Evolutionary conservation across 2,888 invertebrate species (phyloP).

Genomic region (Eremobia ochroleuca): DNA sequence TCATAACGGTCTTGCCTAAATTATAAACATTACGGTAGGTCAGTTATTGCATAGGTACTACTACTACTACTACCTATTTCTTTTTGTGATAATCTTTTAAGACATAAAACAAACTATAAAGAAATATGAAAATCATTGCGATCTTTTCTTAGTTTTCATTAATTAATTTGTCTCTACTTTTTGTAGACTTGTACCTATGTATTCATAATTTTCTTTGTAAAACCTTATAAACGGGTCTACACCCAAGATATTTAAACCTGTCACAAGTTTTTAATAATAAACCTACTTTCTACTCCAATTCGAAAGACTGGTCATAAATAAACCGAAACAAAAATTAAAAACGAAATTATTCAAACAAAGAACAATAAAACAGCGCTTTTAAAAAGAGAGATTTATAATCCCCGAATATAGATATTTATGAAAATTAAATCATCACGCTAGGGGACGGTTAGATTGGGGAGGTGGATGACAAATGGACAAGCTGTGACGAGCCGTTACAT

Average conservation of each 20-base stretch:
- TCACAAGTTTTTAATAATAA: background rate
- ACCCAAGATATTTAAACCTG: background rate
- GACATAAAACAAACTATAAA: background rate
- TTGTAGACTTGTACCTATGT: background rate
- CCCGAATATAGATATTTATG: slow-evolving; percentile 72
- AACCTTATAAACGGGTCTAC: background rate
- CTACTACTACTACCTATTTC: too few relatives aligned
- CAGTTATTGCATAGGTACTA: background rate
- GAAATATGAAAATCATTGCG: background rate
- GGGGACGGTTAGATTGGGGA: slow-evolving; percentile 72
- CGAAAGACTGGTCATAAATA: slow-evolving; percentile 17
- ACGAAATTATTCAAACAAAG: slow-evolving; percentile 51
- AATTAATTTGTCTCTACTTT: background rate
- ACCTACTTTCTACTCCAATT: background rate
- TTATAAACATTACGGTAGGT: slow-evolving; percentile 5
- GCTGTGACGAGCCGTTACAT: slow-evolving; percentile 81
- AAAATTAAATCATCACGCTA: slow-evolving; percentile 86
- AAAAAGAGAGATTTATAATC: slow-evolving; percentile 71
- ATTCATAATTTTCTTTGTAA: background rate
- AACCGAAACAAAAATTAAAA: slow-evolving; percentile 36
- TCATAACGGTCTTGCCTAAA: background rate
- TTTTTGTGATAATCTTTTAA: too few relatives aligned
- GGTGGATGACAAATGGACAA: slow-evolving; percentile 84
- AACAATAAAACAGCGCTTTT: slow-evolving; percentile 42
- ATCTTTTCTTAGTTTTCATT: background rate